Conservation (phyloP, 2,888 invertebrate species). For the Nemoura dubitans region DNA sequence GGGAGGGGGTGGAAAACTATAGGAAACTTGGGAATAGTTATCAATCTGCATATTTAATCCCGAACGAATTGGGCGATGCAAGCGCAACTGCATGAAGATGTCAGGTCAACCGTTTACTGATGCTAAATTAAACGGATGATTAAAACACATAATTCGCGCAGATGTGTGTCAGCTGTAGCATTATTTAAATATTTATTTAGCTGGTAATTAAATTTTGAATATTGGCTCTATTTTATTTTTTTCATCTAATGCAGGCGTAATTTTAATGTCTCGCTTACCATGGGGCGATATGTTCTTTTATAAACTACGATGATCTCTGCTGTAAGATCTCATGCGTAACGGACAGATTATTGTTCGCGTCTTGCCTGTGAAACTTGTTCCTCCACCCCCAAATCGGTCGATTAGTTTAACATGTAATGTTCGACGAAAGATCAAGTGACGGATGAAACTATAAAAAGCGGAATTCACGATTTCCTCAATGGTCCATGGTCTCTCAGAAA, state of each 20-base stretch:
- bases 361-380: too few relatives aligned
- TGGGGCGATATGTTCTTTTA: too few relatives aligned
- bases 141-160: neutral
- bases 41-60: neutral
- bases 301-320: too few relatives aligned
- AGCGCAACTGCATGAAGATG: neutral
- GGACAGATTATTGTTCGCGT: too few relatives aligned
- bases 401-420: neutral
- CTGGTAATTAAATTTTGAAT: neutral
- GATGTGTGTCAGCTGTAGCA: neutral
- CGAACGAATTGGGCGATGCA: neutral
- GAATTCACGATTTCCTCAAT: constrained; percentile 17
- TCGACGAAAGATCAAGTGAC: neutral
- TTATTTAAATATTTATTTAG: neutral
- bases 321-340: too few relatives aligned
- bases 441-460: neutral
- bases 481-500: constrained; percentile 26
- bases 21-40: neutral
- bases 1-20: neutral
- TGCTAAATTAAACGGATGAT: neutral
- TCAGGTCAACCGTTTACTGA: neutral
- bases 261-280: neutral
- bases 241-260: neutral
- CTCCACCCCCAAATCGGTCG: neutral
- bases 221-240: neutral